phyloP scores from a whole-genome alignment of 1,140 invertebrate species.

The Physella acuta region DNA sequence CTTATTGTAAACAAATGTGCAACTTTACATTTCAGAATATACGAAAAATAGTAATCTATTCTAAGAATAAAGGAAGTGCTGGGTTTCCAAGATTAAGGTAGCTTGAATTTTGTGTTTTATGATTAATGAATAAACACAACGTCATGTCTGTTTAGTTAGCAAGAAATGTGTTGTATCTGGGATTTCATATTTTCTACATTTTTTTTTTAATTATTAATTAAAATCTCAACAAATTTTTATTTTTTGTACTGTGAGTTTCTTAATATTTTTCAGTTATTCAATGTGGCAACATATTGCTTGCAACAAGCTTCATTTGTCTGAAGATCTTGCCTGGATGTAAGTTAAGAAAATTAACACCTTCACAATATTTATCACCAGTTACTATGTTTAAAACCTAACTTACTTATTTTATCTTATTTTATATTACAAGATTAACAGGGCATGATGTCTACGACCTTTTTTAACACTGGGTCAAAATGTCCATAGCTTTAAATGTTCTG shows the following conservation, averaged over 20 bases:
- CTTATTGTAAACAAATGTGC: no score
- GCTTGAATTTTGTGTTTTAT: no score
- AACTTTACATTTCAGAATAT: slow-evolving; percentile 51
- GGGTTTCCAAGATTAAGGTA: slow-evolving; percentile 57
- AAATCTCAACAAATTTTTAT: not conserved
- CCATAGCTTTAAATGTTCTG: no score
- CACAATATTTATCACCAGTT: no score
- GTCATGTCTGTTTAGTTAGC: no score
- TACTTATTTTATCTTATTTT: no score
- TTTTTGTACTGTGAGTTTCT: no score
- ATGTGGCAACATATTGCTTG: slow-evolving; percentile 61
- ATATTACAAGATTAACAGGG: not conserved
- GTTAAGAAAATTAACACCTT: no score
- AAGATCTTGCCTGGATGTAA: slow-evolving; percentile 60
- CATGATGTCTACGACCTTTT: not conserved
- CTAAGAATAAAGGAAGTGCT: slow-evolving; percentile 54
- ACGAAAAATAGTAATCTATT: slow-evolving; percentile 59
- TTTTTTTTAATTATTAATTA: not conserved
- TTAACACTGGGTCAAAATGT: no score
- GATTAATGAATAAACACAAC: no score
- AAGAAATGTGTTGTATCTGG: no score
- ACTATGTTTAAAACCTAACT: no score
- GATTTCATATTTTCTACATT: not conserved
- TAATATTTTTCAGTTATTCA: slow-evolving; percentile 48
- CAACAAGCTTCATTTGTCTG: slow-evolving; percentile 58